phyloP scores from a whole-genome alignment of 2,797 vertebrate species.

The Sebastes dallii region DNA sequence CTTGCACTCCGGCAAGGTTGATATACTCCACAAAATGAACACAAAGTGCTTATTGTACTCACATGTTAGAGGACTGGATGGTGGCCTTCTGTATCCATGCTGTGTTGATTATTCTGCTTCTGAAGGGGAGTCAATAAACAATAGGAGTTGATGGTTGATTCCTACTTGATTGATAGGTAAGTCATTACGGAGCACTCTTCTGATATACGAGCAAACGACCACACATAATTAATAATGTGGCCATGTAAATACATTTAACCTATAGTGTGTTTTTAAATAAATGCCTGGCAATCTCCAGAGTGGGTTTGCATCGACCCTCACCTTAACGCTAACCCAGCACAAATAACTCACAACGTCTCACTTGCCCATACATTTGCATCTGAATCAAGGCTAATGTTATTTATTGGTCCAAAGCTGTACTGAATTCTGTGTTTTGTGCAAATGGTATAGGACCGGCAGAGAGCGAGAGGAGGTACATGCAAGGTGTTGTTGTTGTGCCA shows the following conservation, averaged over 20 bases:
- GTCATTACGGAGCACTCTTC: neutral
- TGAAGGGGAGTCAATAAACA: neutral
- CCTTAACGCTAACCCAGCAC: neutral
- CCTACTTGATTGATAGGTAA: neutral
- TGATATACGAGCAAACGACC: neutral
- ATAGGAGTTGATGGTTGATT: neutral
- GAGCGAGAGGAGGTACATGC: slow-evolving; percentile 7
- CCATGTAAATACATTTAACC: slow-evolving; percentile 30
- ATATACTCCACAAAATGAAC: slow-evolving; percentile 34
- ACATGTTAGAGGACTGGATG: neutral
- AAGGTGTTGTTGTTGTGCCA: slow-evolving; percentile 43
- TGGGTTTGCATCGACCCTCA: slow-evolving; percentile 52
- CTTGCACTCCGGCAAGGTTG: slow-evolving; percentile 13
- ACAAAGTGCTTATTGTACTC: slow-evolving; percentile 19
- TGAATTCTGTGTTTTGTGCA: slow-evolving; percentile 34
- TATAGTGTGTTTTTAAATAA: slow-evolving; percentile 22
- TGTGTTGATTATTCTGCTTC: neutral
- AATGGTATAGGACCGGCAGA: slow-evolving; percentile 11
- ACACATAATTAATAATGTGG: neutral
- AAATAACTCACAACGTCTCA: slow-evolving; percentile 43
- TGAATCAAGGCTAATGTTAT: slow-evolving; percentile 28
- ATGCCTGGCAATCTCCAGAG: slow-evolving; percentile 46
- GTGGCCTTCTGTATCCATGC: neutral
- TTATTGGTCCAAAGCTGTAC: slow-evolving; percentile 7
- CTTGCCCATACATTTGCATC: slow-evolving; percentile 24